A percentile compares a stretch with the other conserved stretches of the same genome.
These are phyloP conservation scores for Cabera pusaria DNA, from an alignment of 2,888 invertebrate genomes.

Conservation along the genomic window DNA sequence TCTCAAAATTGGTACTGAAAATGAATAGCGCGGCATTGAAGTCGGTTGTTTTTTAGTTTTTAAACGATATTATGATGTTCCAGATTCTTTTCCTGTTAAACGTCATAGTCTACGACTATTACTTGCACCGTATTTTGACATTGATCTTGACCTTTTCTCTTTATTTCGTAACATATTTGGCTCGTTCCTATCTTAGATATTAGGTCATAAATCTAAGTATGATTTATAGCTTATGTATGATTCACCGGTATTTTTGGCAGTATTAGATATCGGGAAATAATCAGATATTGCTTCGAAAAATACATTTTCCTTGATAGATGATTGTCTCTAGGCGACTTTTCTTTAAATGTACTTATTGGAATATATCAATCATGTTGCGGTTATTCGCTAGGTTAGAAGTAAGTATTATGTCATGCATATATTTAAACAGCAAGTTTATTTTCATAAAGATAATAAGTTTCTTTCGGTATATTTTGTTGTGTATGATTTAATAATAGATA, in stretches of 20 bases:
- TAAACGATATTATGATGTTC: no score
- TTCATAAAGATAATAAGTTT: no score
- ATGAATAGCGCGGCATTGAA: no score
- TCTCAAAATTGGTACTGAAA: no score
- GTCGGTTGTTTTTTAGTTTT: no score
- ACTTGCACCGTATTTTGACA: slow-evolving; percentile 1
- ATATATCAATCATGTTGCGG: neutral
- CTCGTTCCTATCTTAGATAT: slow-evolving; percentile 13
- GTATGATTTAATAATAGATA: no score
- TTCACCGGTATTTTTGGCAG: slow-evolving; percentile 5
- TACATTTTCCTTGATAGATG: neutral
- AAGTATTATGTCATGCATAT: no score
- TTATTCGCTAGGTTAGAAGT: no score
- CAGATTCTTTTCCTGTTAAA: no score
- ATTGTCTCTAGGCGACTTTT: slow-evolving; percentile 1
- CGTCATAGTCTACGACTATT: slow-evolving; percentile 1
- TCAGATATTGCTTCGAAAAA: slow-evolving; percentile 5
- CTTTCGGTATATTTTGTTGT: no score
- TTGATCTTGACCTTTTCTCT: slow-evolving; percentile 21
- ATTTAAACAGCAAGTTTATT: no score
- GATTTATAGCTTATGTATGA: slow-evolving; percentile 13
- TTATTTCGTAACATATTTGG: slow-evolving; percentile 15
- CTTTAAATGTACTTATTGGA: neutral
- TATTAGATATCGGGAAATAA: slow-evolving; percentile 3
- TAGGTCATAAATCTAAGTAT: slow-evolving; percentile 9